Evolutionary conservation across 2,797 vertebrate genomes (phyloP).

Genomic region (Hyperoplus immaculatus): DNA sequence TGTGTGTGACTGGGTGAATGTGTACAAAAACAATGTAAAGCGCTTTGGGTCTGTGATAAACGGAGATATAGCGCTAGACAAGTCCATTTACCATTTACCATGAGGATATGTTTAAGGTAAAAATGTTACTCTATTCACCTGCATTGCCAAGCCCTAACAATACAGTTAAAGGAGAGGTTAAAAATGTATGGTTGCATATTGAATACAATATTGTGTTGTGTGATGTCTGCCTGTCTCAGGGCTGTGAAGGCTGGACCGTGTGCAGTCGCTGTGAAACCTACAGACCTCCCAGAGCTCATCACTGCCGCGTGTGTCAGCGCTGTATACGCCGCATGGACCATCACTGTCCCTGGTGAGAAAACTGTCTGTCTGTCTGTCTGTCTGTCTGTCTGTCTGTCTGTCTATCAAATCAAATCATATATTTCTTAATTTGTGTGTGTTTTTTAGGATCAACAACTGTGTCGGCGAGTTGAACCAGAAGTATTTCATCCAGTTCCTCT

Average conservation of each 20-base stretch:
- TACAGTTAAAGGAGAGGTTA: neutral
- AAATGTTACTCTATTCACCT: no score
- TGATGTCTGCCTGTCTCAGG: slow-evolving; percentile 52
- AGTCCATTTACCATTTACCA: no score
- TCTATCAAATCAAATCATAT: neutral
- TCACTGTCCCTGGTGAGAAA: slow-evolving; percentile 88
- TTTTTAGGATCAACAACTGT: slow-evolving; percentile 90
- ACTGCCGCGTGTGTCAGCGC: slow-evolving; percentile 87
- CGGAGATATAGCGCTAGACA: no score
- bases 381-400: neutral
- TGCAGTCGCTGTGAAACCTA: slow-evolving; percentile 89
- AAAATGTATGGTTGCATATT: neutral
- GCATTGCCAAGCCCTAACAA: no score
- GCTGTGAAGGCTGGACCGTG: slow-evolving; percentile 89
- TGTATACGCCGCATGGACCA: slow-evolving; percentile 90
- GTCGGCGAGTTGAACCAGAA: slow-evolving; percentile 91
- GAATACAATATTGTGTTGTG: no score
- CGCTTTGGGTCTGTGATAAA: no score
- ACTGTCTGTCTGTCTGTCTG: neutral
- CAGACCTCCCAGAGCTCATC: slow-evolving; percentile 85
- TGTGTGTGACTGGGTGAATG: no score
- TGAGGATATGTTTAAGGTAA: no score
- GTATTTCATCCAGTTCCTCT: slow-evolving; percentile 91
- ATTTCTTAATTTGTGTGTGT: neutral
- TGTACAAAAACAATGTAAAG: no score